phyloP scores from a whole-genome alignment of 2,113 vertebrate genomes.

The Petromus typicus region DNA sequence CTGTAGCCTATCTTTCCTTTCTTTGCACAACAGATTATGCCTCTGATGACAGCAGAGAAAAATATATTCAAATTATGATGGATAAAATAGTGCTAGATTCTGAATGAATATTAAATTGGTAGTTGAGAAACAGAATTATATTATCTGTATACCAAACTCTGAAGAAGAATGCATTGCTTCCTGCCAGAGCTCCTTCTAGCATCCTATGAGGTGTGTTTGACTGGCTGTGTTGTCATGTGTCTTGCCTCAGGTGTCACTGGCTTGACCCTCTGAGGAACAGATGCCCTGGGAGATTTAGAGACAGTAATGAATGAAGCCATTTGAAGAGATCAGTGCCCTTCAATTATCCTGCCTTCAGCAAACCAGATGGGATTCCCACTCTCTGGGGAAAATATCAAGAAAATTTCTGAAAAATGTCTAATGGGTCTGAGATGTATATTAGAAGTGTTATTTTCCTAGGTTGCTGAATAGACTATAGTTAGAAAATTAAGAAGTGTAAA shows the following conservation, averaged over 20 bases:
- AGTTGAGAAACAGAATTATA: slow-evolving; percentile 70
- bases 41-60: slow-evolving; percentile 69
- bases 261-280: slow-evolving; percentile 82
- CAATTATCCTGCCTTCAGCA: slow-evolving; percentile 80
- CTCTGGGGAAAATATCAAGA: slow-evolving; percentile 85
- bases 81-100: slow-evolving; percentile 78
- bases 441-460: slow-evolving; percentile 84
- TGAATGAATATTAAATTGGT: slow-evolving; percentile 79
- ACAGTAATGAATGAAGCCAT: slow-evolving; percentile 90
- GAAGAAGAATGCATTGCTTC: slow-evolving; percentile 59
- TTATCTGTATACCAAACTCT: slow-evolving; percentile 67
- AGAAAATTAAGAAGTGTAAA: slow-evolving; percentile 85
- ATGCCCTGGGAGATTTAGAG: slow-evolving; percentile 80
- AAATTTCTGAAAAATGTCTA: slow-evolving; percentile 87
- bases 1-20: slow-evolving; percentile 12
- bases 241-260: slow-evolving; percentile 74
- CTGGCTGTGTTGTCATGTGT: slow-evolving; percentile 63
- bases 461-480: slow-evolving; percentile 80
- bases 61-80: slow-evolving; percentile 68
- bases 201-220: slow-evolving; percentile 68
- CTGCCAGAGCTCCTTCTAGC: slow-evolving; percentile 78
- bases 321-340: slow-evolving; percentile 88
- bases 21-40: slow-evolving; percentile 19
- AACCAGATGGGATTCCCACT: slow-evolving; percentile 90
- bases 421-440: slow-evolving; percentile 86